Base-by-base conservation (phyloP, 2,888 invertebrate species). In the Campopleginae sp. region DNA sequence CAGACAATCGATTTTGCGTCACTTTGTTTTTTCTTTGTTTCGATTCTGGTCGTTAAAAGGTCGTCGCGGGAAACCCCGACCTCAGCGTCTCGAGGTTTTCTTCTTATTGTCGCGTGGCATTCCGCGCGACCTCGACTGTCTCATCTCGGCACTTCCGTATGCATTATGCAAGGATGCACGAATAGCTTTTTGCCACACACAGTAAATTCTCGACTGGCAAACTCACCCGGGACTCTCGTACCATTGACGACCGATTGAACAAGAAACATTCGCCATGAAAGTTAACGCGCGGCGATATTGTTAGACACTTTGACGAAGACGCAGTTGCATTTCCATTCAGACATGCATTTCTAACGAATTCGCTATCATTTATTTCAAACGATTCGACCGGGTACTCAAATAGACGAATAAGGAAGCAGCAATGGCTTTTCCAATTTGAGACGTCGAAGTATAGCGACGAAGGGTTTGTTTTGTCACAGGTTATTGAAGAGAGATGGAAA, bases 131-230 rank as follows among this genome's bases (percentile, higher is more conserved):
- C 75, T 71, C 80, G 80, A 80, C 71, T 71, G 63, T 80, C 78
- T 76, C 58, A 38, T 66, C 54, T 31, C 19, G 42, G 54, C 74
- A 46, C 77, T 87, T 23, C 44, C 46, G 8, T n/a, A 88, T 88
- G 88, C 90, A 89, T 90, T 90, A 90, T 90, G 89, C 89, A 89
- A 89, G 88, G 87, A 84, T 87, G 84, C 54, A 54, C 72, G 38
- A 6, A 61, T 87, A 90, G 89, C 89, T 88, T 86, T 86, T 86
- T 23, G 14, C 38, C 58, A 48, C 75, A 48, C 75, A 71, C 84
- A 65, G 65, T 71, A 76, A 71, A 87, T 86, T 84, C 88, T 46
- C 23, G 86, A 76, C 86, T 85, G 27, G 83, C 78, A 75, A 65
- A 65, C 66, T 82, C 78, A 58, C 77, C 48, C 38, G 42, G 23